A percentile compares a stretch with the other conserved stretches of the same genome.
phyloP scores from a whole-genome alignment of 2,113 vertebrate genomes.

The Protobothrops mucrosquamatus region DNA sequence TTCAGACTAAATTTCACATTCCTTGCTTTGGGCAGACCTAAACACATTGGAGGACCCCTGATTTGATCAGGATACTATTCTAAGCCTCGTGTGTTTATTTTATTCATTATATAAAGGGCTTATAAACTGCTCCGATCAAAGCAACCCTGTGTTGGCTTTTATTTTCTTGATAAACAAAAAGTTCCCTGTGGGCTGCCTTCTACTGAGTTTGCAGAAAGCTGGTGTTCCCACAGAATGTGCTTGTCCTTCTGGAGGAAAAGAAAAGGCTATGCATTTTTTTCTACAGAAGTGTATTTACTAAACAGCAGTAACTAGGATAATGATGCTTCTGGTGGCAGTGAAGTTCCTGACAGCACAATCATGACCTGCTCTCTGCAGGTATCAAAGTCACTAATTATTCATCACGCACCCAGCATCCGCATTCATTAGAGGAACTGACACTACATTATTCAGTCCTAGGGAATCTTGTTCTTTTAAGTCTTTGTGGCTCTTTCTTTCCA shows the following conservation, averaged over 20 bases:
- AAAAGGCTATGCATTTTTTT: conserved; percentile 32
- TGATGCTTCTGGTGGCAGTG: conserved; percentile 47
- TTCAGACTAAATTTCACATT: conserved; percentile 46
- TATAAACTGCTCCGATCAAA: neutral
- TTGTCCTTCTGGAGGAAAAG: neutral
- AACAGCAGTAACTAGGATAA: conserved; percentile 54
- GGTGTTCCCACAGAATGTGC: conserved; percentile 5
- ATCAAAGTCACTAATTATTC: conserved; percentile 68
- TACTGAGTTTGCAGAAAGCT: conserved; percentile 24
- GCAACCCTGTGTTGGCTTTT: conserved; percentile 33
- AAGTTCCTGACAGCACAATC: conserved; percentile 64
- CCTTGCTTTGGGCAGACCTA: conserved; percentile 48
- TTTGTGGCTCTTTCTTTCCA: conserved; percentile 37
- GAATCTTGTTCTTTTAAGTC: conserved; percentile 50
- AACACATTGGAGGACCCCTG: neutral
- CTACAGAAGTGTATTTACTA: conserved; percentile 40
- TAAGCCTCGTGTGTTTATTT: conserved; percentile 20
- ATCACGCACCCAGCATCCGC: conserved; percentile 30
- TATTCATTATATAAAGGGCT: neutral
- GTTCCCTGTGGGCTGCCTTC: conserved; percentile 26
- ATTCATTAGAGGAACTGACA: conserved; percentile 53
- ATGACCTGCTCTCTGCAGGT: conserved; percentile 63
- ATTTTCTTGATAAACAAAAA: conserved; percentile 30
- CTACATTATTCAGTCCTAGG: conserved; percentile 14
- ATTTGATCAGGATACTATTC: conserved; percentile 43